Base-by-base conservation (phyloP, 2,888 invertebrate species). In the Tetranychus truncatus region DNA sequence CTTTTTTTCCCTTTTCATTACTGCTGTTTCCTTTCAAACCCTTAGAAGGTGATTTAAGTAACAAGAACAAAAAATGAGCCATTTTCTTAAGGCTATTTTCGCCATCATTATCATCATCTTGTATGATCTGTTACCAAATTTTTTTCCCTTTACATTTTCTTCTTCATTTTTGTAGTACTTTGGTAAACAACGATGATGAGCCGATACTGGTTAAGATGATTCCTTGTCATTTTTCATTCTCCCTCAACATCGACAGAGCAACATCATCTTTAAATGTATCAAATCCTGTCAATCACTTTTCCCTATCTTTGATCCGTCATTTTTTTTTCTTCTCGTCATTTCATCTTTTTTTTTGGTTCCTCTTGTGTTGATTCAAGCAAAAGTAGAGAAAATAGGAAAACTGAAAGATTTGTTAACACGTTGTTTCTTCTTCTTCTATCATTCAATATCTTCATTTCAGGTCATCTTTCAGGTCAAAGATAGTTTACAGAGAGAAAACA, bases 201-300 rank as follows among this genome's bases (percentile, higher is more conserved):
- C 55, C 55, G 55, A 55, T 55, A 55, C 55, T 55, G 55, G 55
- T 55, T 55, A 55, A 55, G 55, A 55, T 55, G 55, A 55, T 55
- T 55, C 55, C 55, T 55, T 55, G 55, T 55, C 55, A 55, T 15
- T 55, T 55, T 55, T 15, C 55, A 15, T 15, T 15, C 15, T 55
- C 55, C 15, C 55, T 55, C 55, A 55, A 15, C 55, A 6, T 6
- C 55, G 46, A 46, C 46, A 46, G 8, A 55, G 15, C 9, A 55
- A 55, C 9, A 55, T 55, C 55, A 55, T 55, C 55, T 55, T 9
- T 55, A 55, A 55, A 55, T 55, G 55, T 55, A 55, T 55, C 55
- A 55, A 55, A 55, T 3, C 11, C 55, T 55, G 55, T 55, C 55
- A 55, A 55, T 55, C 55, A 55, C 55, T 55, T 55, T 55, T 55